A percentile compares a stretch with the other conserved stretches of the same genome.
Evolutionary conservation across 2,888 invertebrate species (phyloP).

Genomic region (Apodemia zela): DNA sequence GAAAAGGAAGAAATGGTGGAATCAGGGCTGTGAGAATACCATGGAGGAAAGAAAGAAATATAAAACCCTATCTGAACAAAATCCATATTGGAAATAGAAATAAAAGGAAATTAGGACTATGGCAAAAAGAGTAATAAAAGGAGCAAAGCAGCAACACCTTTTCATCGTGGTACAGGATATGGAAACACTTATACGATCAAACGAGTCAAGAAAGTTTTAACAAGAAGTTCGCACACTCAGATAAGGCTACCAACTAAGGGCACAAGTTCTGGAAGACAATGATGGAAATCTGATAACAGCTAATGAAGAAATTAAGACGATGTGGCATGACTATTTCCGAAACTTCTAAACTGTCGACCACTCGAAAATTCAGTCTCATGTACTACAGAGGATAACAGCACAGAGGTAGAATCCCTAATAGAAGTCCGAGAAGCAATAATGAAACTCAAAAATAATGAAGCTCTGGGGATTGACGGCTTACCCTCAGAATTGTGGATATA

Average conservation of each 20-base stretch:
- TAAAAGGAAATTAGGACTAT: too few relatives aligned
- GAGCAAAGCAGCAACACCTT: too few relatives aligned
- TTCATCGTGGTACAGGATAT: too few relatives aligned
- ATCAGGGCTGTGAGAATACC: too few relatives aligned
- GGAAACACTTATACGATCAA: background rate
- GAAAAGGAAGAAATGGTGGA: too few relatives aligned
- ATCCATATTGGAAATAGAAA: too few relatives aligned
- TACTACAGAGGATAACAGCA: background rate
- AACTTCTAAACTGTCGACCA: background rate
- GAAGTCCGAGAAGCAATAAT: conserved; percentile 5
- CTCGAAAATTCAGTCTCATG: background rate
- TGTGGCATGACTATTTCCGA: background rate
- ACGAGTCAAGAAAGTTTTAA: background rate
- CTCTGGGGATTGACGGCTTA: conserved; percentile 4
- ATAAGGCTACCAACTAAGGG: background rate
- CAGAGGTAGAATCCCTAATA: background rate
- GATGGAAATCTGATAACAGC: background rate
- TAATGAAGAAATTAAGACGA: background rate
- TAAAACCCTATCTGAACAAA: too few relatives aligned
- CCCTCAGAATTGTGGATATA: too few relatives aligned
- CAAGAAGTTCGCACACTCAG: background rate
- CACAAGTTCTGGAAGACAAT: background rate
- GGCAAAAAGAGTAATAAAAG: too few relatives aligned
- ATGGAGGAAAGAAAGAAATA: too few relatives aligned
- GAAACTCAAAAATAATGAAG: conserved; percentile 5